Evolutionary conservation across 37 sponge, comb jelly and placozoan species (phyloP).

Genomic region (Bolinopsis microptera): DNA sequence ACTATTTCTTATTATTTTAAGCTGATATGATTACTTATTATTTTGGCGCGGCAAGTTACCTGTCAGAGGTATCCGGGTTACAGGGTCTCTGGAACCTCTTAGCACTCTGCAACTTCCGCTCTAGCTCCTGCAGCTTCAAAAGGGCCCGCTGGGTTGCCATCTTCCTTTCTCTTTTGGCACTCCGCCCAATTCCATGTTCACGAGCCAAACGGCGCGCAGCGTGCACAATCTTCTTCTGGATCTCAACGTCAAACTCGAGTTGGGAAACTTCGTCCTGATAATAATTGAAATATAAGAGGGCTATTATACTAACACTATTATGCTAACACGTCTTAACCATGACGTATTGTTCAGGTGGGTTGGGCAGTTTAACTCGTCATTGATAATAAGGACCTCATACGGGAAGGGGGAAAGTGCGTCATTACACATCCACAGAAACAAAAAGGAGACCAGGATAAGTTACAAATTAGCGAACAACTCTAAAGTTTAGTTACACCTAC

Average conservation of each 20-base stretch:
- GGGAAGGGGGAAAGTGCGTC: no score
- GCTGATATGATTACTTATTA: no score
- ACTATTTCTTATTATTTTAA: no score
- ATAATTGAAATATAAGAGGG: no score
- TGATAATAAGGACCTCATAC: no score
- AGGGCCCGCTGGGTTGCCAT: conserved; percentile 34
- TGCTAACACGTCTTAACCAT: no score
- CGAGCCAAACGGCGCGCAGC: conserved; percentile 44
- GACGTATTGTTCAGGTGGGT: no score
- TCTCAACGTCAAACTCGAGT: conserved; percentile 42
- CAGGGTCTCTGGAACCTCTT: conserved; percentile 22
- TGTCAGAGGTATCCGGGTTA: not conserved
- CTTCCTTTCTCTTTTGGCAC: not conserved
- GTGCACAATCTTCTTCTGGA: conserved; percentile 60
- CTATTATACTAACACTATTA: no score
- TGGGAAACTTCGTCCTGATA: conserved; percentile 22
- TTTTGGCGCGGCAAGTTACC: not conserved
- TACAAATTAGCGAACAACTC: no score
- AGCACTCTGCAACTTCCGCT: conserved; percentile 31
- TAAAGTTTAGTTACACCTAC: not conserved
- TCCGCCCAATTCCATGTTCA: conserved; percentile 30
- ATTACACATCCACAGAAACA: no score
- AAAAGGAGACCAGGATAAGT: no score
- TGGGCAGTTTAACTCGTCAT: no score
- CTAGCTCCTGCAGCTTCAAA: conserved; percentile 20